Base-by-base conservation (phyloP, 2,888 invertebrate genomes). In the Nasonia oneida region DNA sequence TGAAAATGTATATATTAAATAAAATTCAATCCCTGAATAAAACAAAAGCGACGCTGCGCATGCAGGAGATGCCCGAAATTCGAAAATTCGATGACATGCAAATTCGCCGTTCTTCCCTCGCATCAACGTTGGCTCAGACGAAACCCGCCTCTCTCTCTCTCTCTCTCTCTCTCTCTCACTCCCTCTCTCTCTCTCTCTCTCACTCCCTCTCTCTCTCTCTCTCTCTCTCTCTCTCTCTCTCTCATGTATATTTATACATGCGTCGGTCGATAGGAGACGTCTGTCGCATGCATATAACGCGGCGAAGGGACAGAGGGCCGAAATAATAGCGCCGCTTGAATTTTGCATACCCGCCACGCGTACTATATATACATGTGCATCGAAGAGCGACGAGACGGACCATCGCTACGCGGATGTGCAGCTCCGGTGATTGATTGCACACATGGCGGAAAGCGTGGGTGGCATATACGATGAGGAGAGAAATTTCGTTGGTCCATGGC, bases 201-300 rank as follows among this genome's bases (percentile, higher is more conserved):
- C 29, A 47, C 33, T 29, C 71, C 1, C 29, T 64, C 33, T 29
- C 71, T 29, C 29, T 64, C 33, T 29, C 71, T 29, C 29, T 64
- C 33, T 29, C 71, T 29, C 29, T 64, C 33, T 29, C 71, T 29
- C 29, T 64, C 83, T 71, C 81, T 29, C 29, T 29, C 29, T 64
- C 33, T 29, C 71, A 53, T 23, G 64, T 57, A 6, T 29, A 47
- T 84, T 75, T 80, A 74, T 84, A 70, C 84, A 88, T 64, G 78
- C 89, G 87, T 87, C 91, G 91, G 91, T 92, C 91, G 91, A 92
- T 91, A 91, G 88, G 88, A 89, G 81, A 80, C 84, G 53, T 1
- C 80, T 74, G 37, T 74, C 6, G n/a, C 80, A 37, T 23, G 18
- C 3, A 53, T 53, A 53, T 53, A 53, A 53, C 18, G 6, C 5